Percentiles rank a stretch among this genome's conserved stretches.
phyloP scores from a whole-genome alignment of 2,113 vertebrate genomes.

The Sebastes schlegelii region DNA sequence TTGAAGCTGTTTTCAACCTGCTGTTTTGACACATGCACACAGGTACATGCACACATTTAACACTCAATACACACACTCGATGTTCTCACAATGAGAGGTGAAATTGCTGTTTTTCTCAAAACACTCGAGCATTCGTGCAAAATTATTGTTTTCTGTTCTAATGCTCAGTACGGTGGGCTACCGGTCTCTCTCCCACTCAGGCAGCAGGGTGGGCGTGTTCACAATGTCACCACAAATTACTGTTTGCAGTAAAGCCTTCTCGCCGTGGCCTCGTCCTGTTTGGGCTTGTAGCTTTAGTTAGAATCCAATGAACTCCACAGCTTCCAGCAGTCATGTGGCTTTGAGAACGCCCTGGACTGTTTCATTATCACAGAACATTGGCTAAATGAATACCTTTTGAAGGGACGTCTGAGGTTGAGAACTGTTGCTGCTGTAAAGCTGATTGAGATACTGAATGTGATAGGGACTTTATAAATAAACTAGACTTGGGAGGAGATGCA shows the following conservation, averaged over 20 bases:
- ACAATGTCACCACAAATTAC: slow-evolving; percentile 43
- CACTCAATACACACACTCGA: not conserved
- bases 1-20: not conserved
- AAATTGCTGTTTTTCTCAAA: slow-evolving; percentile 12
- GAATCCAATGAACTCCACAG: slow-evolving; percentile 35
- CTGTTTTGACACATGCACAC: not conserved
- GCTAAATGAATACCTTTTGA: not conserved
- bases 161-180: not conserved
- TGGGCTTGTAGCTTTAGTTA: not conserved
- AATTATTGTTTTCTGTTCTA: slow-evolving; percentile 28
- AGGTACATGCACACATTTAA: not conserved
- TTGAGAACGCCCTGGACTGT: not conserved
- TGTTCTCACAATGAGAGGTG: not conserved
- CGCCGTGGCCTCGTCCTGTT: not conserved
- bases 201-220: slow-evolving; percentile 19
- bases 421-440: not conserved
- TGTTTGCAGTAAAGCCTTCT: slow-evolving; percentile 33
- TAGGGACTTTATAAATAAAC: slow-evolving; percentile 4
- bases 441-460: not conserved
- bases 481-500: not conserved
- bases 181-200: not conserved
- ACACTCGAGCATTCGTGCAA: not conserved
- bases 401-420: not conserved
- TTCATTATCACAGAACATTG: not conserved
- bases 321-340: slow-evolving; percentile 15